A percentile compares a stretch with the other conserved stretches of the same genome.
phyloP scores from a whole-genome alignment of 2,113 vertebrate species.

The Coregonus clupeaformis region DNA sequence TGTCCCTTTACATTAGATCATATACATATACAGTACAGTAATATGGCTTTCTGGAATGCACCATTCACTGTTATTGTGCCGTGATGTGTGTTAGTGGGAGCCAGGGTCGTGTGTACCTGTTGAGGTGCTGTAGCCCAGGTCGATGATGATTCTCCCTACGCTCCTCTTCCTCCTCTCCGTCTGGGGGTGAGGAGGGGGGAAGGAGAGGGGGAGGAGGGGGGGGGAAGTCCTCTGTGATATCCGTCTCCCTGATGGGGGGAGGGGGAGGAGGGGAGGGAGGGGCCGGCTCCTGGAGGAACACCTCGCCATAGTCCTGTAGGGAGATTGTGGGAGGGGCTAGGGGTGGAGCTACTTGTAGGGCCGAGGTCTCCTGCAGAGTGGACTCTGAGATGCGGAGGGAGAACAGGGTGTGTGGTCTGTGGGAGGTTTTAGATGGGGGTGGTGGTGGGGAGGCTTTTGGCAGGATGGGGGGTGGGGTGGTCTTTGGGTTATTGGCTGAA shows the following conservation, averaged over 20 bases:
- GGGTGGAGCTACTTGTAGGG: neutral
- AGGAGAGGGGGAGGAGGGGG: slow-evolving; percentile 49
- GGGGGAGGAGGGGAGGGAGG: slow-evolving; percentile 47
- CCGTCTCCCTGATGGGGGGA: slow-evolving; percentile 52
- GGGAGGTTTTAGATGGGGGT: neutral
- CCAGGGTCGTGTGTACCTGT: neutral
- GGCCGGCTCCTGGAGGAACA: slow-evolving; percentile 74
- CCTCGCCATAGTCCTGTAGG: slow-evolving; percentile 72
- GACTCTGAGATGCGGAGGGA: slow-evolving; percentile 85
- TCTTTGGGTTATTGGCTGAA: slow-evolving; percentile 33
- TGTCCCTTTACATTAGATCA: too few species aligned
- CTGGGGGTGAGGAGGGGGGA: slow-evolving; percentile 5
- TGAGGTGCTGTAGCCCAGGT: neutral
- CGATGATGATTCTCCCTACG: too few species aligned
- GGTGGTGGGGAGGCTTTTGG: too few species aligned
- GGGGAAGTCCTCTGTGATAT: slow-evolving; percentile 68
- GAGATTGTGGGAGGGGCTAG: slow-evolving; percentile 24
- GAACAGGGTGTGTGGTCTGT: slow-evolving; percentile 36
- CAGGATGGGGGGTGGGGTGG: neutral
- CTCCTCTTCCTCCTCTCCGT: slow-evolving; percentile 7
- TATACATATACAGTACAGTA: neutral
- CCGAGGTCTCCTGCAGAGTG: slow-evolving; percentile 45
- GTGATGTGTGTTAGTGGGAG: neutral
- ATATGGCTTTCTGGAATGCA: too few species aligned
- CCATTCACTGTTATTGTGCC: too few species aligned